These are phyloP conservation scores for Electrophaes corylata DNA, from an alignment of 2,888 invertebrate genomes.

Conservation along the genomic window DNA sequence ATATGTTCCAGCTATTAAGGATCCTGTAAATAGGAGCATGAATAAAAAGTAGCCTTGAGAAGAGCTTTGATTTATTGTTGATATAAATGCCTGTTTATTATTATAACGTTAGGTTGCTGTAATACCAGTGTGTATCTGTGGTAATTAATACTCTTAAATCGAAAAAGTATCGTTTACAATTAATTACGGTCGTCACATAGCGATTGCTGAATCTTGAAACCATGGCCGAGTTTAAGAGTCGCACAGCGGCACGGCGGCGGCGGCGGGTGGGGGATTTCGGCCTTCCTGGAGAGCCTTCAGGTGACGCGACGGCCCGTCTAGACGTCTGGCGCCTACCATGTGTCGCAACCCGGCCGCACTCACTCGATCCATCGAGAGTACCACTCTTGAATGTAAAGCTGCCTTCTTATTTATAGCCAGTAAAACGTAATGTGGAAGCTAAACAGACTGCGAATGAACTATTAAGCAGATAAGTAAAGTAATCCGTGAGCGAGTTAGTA, in stretches of 20 bases:
- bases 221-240: conserved; percentile 7
- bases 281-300: conserved; percentile 73
- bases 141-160: no score
- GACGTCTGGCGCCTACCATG: conserved; percentile 70
- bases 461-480: conserved; percentile 1
- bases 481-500: neutral
- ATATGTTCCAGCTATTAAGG: no score
- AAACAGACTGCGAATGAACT: conserved; percentile 18
- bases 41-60: no score
- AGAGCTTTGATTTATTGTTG: no score
- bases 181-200: neutral
- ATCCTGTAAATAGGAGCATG: no score
- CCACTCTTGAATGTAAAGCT: conserved; percentile 22
- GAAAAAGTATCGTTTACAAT: no score
- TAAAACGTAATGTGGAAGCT: conserved; percentile 18
- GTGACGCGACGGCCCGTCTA: conserved; percentile 69
- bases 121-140: no score
- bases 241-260: conserved; percentile 13
- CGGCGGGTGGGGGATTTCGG: conserved; percentile 50
- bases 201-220: neutral
- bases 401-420: conserved; percentile 17
- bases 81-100: no score
- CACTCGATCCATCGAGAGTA: conserved; percentile 34
- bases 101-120: no score
- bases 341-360: conserved; percentile 48